Evolutionary conservation across 2,888 invertebrate species (phyloP).

Genomic region (Macaria liturata): DNA sequence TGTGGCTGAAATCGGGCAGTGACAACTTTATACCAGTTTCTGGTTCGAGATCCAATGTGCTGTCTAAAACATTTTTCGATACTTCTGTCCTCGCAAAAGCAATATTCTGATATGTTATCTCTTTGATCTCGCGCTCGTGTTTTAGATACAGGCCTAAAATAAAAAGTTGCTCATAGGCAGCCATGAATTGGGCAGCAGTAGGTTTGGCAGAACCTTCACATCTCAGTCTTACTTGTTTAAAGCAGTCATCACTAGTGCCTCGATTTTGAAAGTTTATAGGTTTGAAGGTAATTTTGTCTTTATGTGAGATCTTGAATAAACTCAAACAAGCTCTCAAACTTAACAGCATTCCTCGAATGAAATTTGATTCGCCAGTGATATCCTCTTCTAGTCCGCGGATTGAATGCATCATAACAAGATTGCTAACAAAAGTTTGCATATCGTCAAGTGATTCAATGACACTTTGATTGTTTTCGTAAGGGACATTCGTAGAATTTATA

Average conservation of each 20-base stretch:
- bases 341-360: conserved; percentile 5
- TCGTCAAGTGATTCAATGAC: neutral
- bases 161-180: conserved; percentile 6
- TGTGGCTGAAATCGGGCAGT: conserved; percentile 2
- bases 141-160: no score
- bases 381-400: no score
- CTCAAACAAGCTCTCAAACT: conserved; percentile 4
- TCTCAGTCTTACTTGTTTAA: conserved; percentile 8
- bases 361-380: neutral
- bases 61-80: no score
- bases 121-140: no score
- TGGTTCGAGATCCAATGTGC: no score
- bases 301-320: conserved; percentile 1
- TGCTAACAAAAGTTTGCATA: conserved; percentile 1
- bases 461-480: no score
- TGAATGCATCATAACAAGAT: neutral
- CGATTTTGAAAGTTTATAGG: conserved; percentile 5
- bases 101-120: no score
- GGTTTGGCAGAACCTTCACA: conserved; percentile 6
- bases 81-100: no score
- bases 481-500: conserved; percentile 6
- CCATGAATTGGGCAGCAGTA: conserved; percentile 6
- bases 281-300: neutral
- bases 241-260: conserved; percentile 2
- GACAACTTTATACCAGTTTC: no score